phyloP scores from a whole-genome alignment of 2,888 invertebrate genomes.

The Epistrophe eligans region DNA sequence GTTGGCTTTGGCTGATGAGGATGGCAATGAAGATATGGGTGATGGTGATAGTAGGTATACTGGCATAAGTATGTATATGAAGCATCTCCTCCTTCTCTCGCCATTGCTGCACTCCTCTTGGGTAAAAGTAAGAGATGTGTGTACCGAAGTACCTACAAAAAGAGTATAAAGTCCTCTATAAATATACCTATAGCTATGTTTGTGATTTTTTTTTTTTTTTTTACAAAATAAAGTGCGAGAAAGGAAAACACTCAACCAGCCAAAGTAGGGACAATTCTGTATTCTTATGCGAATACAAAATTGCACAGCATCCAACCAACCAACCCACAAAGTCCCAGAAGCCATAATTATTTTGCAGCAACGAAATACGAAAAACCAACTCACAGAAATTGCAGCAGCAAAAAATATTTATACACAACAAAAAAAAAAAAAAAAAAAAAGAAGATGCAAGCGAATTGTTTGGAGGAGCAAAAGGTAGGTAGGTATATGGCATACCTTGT shows the following conservation, averaged over 20 bases:
- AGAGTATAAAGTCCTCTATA: conserved; percentile 14
- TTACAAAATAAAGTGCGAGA: conserved; percentile 25
- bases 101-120: conserved; percentile 19
- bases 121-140: not conserved
- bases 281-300: conserved; percentile 60
- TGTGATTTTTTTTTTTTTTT: not conserved
- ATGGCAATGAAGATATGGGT: not conserved
- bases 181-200: not conserved
- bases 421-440: not conserved
- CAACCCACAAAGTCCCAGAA: conserved; percentile 53
- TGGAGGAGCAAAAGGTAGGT: conserved; percentile 29
- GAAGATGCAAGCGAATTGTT: conserved; percentile 44
- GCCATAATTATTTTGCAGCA: conserved; percentile 71
- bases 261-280: conserved; percentile 59
- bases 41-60: not conserved
- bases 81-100: conserved; percentile 3
- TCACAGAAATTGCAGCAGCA: conserved; percentile 33
- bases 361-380: conserved; percentile 46
- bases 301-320: conserved; percentile 37
- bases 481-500: conserved; percentile 28
- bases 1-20: conserved; percentile 11
- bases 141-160: not conserved
- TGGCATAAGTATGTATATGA: not conserved
- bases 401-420: conserved; percentile 17
- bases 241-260: conserved; percentile 49